Base-by-base conservation (phyloP, 23 tunicate genomes). In the Halocynthia aurantium region DNA sequence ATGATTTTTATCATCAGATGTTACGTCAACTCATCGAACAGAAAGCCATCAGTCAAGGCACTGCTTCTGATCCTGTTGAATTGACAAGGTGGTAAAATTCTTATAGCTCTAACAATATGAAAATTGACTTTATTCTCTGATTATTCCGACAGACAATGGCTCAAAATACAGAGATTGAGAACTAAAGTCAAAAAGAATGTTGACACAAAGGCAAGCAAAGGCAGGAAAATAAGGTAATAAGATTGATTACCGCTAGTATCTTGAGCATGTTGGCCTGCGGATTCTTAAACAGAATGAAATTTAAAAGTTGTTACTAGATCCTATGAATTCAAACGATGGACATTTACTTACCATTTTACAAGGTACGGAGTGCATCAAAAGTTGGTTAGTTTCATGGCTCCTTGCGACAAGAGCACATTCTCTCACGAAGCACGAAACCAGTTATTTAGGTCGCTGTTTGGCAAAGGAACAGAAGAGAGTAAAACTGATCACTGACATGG, bases 191-290 rank as follows among this genome's bases (percentile, higher is more conserved):
- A 90, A 55, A 90, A 85, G 71, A 73, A 67, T 51, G 86, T 90
- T 40, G 96, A 90, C 76, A 78, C 84, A 0, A 90, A 90, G 76
- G 84, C 96, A 7, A 80, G 89, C 49, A 90, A 90, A 80, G 96
- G 96, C 58, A 75, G 85, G 62, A 90, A 85, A 81, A 77, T 90
- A 10, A 61, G 96, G 85, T 86, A 55, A 62, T 72, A 49, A 1
- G 12, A 10, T 8, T 19, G 22, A 65, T 10, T 57, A 15, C 64
- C 64, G 2, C 64, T 1, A 60, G n/a, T 60, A 17, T 17, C 17
- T 60, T 15, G 17, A 15, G 17, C 2, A 60, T 17, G n/a, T 17
- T 15, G 51, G 51, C 52, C 51, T 8, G 0, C 7, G 51, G 50
- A 21, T 22, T n/a, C 12, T 58, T 2, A 76, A 0, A 22, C 40